Conservation (phyloP, 2,113 vertebrate species). For the Chinchilla lanigera region DNA sequence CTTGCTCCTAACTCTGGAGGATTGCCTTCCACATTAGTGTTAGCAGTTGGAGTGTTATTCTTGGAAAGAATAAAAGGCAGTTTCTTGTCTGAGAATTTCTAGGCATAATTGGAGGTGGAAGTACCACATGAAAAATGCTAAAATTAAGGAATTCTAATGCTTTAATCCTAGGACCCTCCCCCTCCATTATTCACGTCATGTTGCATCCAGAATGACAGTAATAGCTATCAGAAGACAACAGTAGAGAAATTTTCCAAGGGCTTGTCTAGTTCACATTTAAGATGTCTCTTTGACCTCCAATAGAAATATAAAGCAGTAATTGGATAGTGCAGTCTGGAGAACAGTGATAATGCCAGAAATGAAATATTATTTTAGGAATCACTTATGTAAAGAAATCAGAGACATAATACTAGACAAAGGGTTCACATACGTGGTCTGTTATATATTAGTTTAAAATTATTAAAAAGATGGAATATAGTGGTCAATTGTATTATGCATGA, state of each 20-base stretch:
- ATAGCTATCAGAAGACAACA: background rate
- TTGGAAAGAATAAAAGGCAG: background rate
- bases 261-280: background rate
- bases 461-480: background rate
- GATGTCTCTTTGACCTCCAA: background rate
- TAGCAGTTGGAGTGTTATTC: background rate
- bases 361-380: background rate
- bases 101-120: background rate
- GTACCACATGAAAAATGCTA: background rate
- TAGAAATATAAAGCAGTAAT: background rate
- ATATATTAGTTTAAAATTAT: background rate
- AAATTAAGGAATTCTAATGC: background rate
- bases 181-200: background rate
- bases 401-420: background rate
- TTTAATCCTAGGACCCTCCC: background rate
- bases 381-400: background rate
- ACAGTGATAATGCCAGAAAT: background rate
- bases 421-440: background rate
- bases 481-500: background rate
- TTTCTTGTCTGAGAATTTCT: background rate
- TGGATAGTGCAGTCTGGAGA: background rate
- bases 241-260: background rate
- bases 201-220: background rate
- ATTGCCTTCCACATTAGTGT: accelerated
- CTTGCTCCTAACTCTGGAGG: background rate